Evolutionary conservation across 1,140 invertebrate genomes (phyloP).

Genomic region (Tetramorium simillimum): DNA sequence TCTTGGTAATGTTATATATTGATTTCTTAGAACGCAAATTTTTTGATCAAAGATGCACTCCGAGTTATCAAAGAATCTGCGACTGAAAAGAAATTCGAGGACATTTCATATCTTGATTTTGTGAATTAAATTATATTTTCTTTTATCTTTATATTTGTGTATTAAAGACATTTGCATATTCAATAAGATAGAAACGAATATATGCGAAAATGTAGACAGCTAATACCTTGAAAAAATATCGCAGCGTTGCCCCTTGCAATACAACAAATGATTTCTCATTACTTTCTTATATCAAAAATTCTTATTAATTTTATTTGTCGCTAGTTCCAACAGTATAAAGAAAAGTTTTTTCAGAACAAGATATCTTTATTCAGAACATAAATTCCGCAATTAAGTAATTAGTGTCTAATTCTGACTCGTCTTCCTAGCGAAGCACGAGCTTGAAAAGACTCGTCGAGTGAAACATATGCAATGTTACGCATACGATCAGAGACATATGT

Average conservation of each 20-base stretch:
- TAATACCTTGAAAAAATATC: neutral
- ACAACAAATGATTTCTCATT: neutral
- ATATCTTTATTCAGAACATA: neutral
- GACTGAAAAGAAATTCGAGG: neutral
- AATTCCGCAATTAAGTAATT: slow-evolving; percentile 33
- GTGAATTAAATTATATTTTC: neutral
- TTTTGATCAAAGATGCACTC: neutral
- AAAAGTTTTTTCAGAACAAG: neutral
- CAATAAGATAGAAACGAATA: neutral
- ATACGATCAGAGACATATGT: neutral
- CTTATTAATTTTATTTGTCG: neutral
- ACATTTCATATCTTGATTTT: neutral
- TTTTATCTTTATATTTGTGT: neutral
- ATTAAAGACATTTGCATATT: neutral
- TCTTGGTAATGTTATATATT: neutral
- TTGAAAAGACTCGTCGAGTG: neutral
- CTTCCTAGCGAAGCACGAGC: neutral
- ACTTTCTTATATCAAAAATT: neutral
- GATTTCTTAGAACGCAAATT: neutral
- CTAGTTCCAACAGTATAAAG: neutral
- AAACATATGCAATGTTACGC: slow-evolving; percentile 10
- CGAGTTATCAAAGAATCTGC: neutral
- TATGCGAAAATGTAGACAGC: neutral
- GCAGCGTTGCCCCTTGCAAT: neutral
- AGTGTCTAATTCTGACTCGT: slow-evolving; percentile 13